Evolutionary conservation across 2,888 invertebrate species (phyloP), one percentile per base, ranked within the genome.

Genomic region (Emmelina monodactyla): DNA sequence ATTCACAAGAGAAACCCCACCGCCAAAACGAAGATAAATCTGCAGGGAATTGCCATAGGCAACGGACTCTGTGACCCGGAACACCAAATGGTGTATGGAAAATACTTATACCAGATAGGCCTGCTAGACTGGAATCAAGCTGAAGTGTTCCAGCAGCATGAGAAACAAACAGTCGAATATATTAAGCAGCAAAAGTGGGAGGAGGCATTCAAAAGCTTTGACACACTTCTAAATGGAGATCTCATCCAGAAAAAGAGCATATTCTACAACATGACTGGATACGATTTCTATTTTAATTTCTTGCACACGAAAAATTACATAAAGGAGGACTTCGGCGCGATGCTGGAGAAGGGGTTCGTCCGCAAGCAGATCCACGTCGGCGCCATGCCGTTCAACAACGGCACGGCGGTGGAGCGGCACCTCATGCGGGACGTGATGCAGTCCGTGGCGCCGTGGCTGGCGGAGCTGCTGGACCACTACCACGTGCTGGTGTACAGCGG

Each of bases 281-380:
- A 89, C 37, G 69, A 85, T 14, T 88, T 87, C 51, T 89, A 89
- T 50, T 91, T 85, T 57, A 92, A 92, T 58, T 90, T 83, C 53
- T 60, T 94, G 12, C 76, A 84, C 33, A 81, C 86, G 0, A 72
- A 83, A 34, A 85, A 86, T 32, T 82, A 82, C 43, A 70, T 61
- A 4, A 64, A 71, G 11, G 59, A 72, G 46, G 79, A 76, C 40
- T 86, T 87, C 66, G 79, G 82, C 0, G 71, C 80, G 1, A 90
- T 85, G 80, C 64, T 88, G 42, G 88, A 89, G 49, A 75, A 73
- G 25, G 66, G 68, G 31, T 73, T 82, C 29, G 83, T 90, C 0
- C 82, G 94, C 2, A 83, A 79, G 34, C 86, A 88, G 0, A 88
- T 96, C 38, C 94, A 96, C 60, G 94, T 96, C 1, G 95, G 96